A percentile compares a stretch with the other conserved stretches of the same genome.
These are phyloP conservation scores for Pao palembangensis DNA, from an alignment of 2,113 vertebrate species.

Conservation along the genomic window DNA sequence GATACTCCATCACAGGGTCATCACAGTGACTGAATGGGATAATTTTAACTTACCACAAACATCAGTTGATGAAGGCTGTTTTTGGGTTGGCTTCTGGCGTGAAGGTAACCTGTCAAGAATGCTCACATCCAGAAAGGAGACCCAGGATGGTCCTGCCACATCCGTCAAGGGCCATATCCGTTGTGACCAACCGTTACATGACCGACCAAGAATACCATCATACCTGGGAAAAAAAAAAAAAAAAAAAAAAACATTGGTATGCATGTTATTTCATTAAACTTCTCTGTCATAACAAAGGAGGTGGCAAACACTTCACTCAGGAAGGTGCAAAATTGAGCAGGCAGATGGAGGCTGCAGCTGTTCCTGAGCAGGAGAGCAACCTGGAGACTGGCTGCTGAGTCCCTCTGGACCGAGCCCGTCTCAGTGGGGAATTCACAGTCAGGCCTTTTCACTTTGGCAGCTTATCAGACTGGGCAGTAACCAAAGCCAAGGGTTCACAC, in stretches of 20 bases:
- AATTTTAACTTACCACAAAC: too few relatives aligned
- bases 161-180: too few relatives aligned
- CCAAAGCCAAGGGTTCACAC: constrained; percentile 56
- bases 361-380: constrained; percentile 69
- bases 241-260: neutral
- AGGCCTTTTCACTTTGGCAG: constrained; percentile 62
- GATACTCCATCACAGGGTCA: too few relatives aligned
- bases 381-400: constrained; percentile 62
- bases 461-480: constrained; percentile 51
- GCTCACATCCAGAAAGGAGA: too few relatives aligned
- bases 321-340: constrained; percentile 65
- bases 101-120: too few relatives aligned
- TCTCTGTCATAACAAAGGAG: constrained; percentile 47
- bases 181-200: too few relatives aligned
- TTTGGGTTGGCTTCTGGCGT: too few relatives aligned
- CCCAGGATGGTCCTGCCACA: too few relatives aligned
- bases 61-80: too few relatives aligned
- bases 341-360: constrained; percentile 80
- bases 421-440: constrained; percentile 69
- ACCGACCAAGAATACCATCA: too few relatives aligned
- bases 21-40: too few relatives aligned
- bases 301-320: constrained; percentile 55
- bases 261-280: constrained; percentile 16
- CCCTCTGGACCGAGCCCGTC: constrained; percentile 62
- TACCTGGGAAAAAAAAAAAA: neutral